phyloP scores from a whole-genome alignment of 1,140 invertebrate genomes.

The Cotesia glomerata region DNA sequence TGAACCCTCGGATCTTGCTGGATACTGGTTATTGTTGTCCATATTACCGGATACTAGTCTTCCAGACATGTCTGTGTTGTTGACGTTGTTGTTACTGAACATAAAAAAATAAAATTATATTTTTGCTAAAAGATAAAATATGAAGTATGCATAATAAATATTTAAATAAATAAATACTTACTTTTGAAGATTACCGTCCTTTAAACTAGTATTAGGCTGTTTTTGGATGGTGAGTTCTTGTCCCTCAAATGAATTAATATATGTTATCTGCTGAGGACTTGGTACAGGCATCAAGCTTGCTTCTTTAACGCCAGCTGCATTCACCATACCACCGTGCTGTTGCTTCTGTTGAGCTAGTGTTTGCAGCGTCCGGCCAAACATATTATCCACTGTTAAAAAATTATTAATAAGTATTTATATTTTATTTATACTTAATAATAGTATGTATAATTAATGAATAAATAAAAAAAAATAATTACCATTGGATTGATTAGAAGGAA shows the following conservation, averaged over 20 bases:
- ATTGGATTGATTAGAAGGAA: slow-evolving; percentile 58
- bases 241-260: slow-evolving; percentile 93
- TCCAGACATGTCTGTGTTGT: slow-evolving; percentile 51
- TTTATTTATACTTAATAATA: neutral
- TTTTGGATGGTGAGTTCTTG: slow-evolving; percentile 97
- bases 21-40: slow-evolving; percentile 53
- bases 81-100: slow-evolving; percentile 33
- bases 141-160: no score
- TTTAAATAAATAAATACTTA: slow-evolving; percentile 54
- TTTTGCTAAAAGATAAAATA: neutral
- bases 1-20: slow-evolving; percentile 51
- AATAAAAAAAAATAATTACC: slow-evolving; percentile 43
- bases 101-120: slow-evolving; percentile 1
- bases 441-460: slow-evolving; percentile 11
- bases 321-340: slow-evolving; percentile 58
- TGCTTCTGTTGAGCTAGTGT: slow-evolving; percentile 80
- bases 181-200: slow-evolving; percentile 70
- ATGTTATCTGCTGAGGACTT: slow-evolving; percentile 94
- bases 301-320: slow-evolving; percentile 71
- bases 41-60: slow-evolving; percentile 52
- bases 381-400: slow-evolving; percentile 70
- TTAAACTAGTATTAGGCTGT: slow-evolving; percentile 91
- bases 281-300: slow-evolving; percentile 94
- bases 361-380: slow-evolving; percentile 81
- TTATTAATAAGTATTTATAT: neutral